Evolutionary conservation across 2,113 vertebrate species (phyloP), one percentile per base, ranked within the genome.

Genomic region (Brachyhypopomus gauderio): DNA sequence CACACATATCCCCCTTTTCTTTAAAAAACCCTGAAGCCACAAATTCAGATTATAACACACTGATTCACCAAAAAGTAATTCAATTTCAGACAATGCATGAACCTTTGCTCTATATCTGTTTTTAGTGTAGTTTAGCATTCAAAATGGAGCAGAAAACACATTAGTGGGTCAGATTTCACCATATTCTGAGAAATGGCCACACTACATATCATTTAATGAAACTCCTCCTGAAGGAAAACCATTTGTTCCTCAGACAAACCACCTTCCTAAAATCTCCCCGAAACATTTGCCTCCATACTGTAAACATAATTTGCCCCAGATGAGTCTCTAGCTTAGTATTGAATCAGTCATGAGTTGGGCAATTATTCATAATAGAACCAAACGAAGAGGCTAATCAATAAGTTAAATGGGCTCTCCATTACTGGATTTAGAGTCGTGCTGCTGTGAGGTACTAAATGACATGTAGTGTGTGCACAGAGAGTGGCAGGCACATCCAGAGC

Each of bases 351-450:
- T 72, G 38, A 19, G 59, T 73, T 25, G 41, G n/a, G 60, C 12
- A 74, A 80, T 80, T 80, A 64, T 73, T 73, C 60, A 73, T 73
- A 73, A 80, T 80, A 14, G 70, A 52, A 30, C 30, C 55, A 79
- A 48, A 79, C 73, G 70, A 74, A 80, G 64, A 80, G 78, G 71
- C 59, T 80, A 80, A 80, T 80, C 78, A 74, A 80, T 73, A 80
- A 64, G 70, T 73, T 72, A 80, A 80, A 80, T 63, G 45, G 38
- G 58, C 59, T 4, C 12, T 45, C 3, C 36, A 41, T 73, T 73
- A 73, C 73, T 73, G 70, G 55, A 64, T 80, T 73, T 55, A 14
- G 59, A 17, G 4, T 20, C 56, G 52, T 27, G 63, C 19, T 58
- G 48, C 8, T 34, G 38, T 36, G 72, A 62, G 75, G 64, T 23